Evolutionary conservation across 2,113 vertebrate genomes (phyloP).

Genomic region (Herpailurus yagouaroundi): DNA sequence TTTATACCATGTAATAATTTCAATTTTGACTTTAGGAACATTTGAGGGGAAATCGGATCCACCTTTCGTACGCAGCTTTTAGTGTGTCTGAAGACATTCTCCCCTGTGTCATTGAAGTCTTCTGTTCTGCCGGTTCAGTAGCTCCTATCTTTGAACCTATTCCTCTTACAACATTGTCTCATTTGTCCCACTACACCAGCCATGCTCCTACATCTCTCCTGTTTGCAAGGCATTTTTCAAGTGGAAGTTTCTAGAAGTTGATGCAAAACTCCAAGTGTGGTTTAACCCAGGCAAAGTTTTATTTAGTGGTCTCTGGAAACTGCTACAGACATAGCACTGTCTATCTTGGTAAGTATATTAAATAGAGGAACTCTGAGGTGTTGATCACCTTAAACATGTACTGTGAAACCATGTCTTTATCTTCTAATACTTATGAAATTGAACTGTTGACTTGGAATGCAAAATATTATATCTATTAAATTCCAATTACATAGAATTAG

Average conservation of each 20-base stretch:
- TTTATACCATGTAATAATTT: slow-evolving; percentile 10
- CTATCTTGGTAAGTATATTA: not conserved
- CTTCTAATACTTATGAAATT: not conserved
- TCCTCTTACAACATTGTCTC: not conserved
- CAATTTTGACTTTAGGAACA: not conserved
- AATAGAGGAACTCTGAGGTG: not conserved
- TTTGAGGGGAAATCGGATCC: not conserved
- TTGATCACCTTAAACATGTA: not conserved
- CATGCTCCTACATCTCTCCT: not conserved
- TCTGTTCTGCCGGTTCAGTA: not conserved
- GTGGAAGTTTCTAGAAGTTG: not conserved
- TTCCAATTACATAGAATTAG: not conserved
- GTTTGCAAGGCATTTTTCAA: not conserved
- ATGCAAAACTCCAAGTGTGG: not conserved
- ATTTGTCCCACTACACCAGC: not conserved
- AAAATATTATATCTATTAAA: not conserved
- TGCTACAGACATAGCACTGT: not conserved
- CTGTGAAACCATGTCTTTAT: not conserved
- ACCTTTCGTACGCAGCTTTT: not conserved
- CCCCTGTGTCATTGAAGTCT: not conserved
- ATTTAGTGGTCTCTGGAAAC: not conserved
- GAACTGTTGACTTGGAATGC: not conserved
- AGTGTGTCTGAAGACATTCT: not conserved
- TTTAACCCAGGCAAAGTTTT: not conserved
- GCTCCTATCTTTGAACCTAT: not conserved